phyloP scores from a whole-genome alignment of 1,140 invertebrate species.

The Drosophila athabasca region DNA sequence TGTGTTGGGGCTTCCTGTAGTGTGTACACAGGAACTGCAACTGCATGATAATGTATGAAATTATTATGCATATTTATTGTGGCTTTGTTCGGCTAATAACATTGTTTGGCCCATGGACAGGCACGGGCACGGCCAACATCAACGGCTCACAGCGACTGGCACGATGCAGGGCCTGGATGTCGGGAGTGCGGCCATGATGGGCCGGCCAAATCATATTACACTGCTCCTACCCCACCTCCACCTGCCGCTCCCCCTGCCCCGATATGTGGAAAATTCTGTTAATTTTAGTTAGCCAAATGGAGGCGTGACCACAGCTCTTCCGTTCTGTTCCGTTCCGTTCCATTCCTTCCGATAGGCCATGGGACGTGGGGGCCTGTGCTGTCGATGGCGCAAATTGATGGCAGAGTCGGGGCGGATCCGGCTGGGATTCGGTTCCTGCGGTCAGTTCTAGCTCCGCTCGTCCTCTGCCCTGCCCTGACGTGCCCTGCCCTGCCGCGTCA shows the following conservation, averaged over 20 bases:
- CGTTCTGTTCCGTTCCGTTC: neutral
- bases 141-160: neutral
- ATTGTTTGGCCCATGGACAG: conserved; percentile 22
- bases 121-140: neutral
- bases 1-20: neutral
- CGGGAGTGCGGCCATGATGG: neutral
- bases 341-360: neutral
- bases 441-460: too few species aligned
- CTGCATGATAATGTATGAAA: conserved; percentile 64
- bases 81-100: conserved; percentile 62
- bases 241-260: neutral
- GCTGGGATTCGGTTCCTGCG: too few species aligned
- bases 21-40: conserved; percentile 28
- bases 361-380: too few species aligned
- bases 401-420: too few species aligned
- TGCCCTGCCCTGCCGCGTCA: too few species aligned
- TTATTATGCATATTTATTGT: conserved; percentile 76
- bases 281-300: conserved; percentile 75
- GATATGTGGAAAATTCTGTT: conserved; percentile 34
- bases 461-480: too few species aligned
- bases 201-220: conserved; percentile 54
- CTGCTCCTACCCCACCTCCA: neutral
- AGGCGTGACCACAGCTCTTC: conserved; percentile 49
- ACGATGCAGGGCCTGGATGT: too few species aligned
- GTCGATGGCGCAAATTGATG: conserved; percentile 40